A percentile compares a stretch with the other conserved stretches of the same genome.
Evolutionary conservation across 2,888 invertebrate species (phyloP).

Genomic region (Yponomeuta cagnagella): DNA sequence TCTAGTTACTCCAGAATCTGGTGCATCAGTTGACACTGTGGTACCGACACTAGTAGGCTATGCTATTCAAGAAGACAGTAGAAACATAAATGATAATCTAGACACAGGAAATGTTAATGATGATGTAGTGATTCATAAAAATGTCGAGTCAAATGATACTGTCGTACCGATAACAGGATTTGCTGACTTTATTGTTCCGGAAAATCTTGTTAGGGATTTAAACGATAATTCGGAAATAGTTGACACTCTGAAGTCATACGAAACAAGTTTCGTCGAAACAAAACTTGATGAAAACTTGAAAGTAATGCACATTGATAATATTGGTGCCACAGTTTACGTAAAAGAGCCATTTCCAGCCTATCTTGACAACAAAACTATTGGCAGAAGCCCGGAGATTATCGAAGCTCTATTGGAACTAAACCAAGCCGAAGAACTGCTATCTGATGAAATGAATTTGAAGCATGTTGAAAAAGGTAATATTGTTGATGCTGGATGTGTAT

Average conservation of each 20-base stretch:
- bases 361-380: neutral
- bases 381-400: neutral
- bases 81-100: no score
- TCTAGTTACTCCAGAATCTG: neutral
- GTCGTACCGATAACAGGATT: neutral
- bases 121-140: neutral
- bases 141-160: neutral
- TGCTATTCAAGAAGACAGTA: no score
- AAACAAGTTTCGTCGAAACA: neutral
- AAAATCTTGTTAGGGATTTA: neutral
- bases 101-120: neutral
- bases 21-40: neutral
- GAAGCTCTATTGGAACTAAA: neutral
- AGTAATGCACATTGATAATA: neutral
- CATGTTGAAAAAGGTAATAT: neutral
- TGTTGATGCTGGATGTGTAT: neutral
- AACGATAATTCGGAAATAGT: neutral
- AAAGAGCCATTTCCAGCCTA: neutral
- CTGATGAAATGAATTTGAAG: conserved; percentile 3
- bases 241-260: neutral
- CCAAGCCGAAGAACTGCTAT: neutral
- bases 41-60: neutral
- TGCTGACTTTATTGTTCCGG: neutral
- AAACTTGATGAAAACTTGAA: neutral
- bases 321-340: neutral